phyloP scores from a whole-genome alignment of 2,797 vertebrate species.

The Mallotus villosus region DNA sequence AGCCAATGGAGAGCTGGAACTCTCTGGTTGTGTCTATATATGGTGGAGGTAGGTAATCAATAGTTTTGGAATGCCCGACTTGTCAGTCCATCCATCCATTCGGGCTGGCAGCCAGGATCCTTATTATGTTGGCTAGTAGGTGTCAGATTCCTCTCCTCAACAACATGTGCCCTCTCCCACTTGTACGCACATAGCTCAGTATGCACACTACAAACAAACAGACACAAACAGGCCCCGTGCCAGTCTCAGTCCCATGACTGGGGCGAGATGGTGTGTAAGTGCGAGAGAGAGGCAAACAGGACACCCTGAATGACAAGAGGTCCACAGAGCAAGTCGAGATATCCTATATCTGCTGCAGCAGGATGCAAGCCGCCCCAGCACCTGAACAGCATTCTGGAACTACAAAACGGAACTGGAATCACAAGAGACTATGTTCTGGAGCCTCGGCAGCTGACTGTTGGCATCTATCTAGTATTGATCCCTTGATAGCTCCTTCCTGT shows the following conservation, averaged over 20 bases:
- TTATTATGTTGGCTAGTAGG: slow-evolving; percentile 10
- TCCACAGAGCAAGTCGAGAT: slow-evolving; percentile 1
- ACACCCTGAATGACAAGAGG: slow-evolving; percentile 10
- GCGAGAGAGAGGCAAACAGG: slow-evolving; percentile 6
- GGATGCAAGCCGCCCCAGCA: neutral
- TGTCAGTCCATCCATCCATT: neutral
- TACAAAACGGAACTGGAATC: no score
- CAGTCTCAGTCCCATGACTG: slow-evolving; percentile 1
- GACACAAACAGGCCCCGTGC: slow-evolving; percentile 10
- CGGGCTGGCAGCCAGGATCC: neutral
- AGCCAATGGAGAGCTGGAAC: slow-evolving; percentile 51
- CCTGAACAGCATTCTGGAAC: neutral
- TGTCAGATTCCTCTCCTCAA: neutral
- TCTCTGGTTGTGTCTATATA: slow-evolving; percentile 33
- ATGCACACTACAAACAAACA: neutral
- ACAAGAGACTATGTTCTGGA: neutral
- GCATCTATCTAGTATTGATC: neutral
- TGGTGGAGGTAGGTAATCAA: slow-evolving; percentile 41
- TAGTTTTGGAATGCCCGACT: slow-evolving; percentile 18
- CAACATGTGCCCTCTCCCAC: neutral
- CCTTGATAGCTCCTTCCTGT: no score
- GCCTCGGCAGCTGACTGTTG: neutral
- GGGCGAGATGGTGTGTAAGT: neutral
- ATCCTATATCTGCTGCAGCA: slow-evolving; percentile 5
- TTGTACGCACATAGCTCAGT: neutral